phyloP scores from a whole-genome alignment of 2,113 vertebrate species.

The Oncorhynchus masou region DNA sequence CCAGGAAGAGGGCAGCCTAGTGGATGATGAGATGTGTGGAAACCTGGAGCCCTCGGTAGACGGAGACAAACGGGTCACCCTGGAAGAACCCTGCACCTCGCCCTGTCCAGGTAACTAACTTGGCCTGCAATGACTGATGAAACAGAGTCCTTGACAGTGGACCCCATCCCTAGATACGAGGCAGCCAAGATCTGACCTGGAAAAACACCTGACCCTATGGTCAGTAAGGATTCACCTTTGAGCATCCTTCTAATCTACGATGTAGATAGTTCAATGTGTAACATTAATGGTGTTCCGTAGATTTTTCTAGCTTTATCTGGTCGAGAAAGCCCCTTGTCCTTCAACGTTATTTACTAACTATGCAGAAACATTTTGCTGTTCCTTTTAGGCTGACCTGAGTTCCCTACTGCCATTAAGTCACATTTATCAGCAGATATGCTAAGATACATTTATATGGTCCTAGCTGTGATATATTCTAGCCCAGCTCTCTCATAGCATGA shows the following conservation, averaged over 20 bases:
- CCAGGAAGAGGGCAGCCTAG: slow-evolving; percentile 76
- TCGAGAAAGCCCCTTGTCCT: not conserved
- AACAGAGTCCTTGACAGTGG: not conserved
- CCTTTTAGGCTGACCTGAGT: too few relatives aligned
- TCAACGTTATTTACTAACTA: not conserved
- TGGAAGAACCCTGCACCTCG: slow-evolving; percentile 87
- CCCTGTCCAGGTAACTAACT: slow-evolving; percentile 90
- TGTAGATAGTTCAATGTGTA: too few relatives aligned
- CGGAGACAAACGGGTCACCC: slow-evolving; percentile 77
- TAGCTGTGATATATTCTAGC: not conserved
- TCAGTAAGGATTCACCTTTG: too few relatives aligned
- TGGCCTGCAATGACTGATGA: too few relatives aligned
- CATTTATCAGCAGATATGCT: not conserved
- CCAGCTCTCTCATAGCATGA: not conserved
- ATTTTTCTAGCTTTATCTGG: not conserved
- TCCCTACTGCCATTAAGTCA: not conserved
- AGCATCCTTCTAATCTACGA: too few relatives aligned
- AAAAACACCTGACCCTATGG: too few relatives aligned
- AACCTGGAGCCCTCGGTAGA: slow-evolving; percentile 84
- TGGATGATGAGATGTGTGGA: slow-evolving; percentile 91
- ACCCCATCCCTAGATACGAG: too few relatives aligned
- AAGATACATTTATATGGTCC: not conserved
- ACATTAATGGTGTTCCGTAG: too few relatives aligned
- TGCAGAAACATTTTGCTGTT: too few relatives aligned
- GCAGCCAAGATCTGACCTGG: too few relatives aligned